Base-by-base conservation (phyloP, 2,888 invertebrate species). In the Cacoxenus indagator region DNA sequence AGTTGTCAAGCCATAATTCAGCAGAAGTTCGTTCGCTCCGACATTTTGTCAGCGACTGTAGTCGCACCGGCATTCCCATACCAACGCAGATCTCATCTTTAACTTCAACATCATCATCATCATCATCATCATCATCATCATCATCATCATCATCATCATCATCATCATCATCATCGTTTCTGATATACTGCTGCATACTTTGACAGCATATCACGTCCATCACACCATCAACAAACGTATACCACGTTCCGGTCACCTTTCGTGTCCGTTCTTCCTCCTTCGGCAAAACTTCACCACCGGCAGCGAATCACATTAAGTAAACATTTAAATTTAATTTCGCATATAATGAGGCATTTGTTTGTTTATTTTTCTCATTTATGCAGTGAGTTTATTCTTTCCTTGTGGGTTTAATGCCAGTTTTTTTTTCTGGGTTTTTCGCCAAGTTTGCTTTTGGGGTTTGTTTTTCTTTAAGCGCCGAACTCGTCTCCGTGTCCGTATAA, bases 291-390 rank as follows among this genome's bases (percentile, higher is more conserved):
- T 71, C 64, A 69, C 69, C 72, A 67, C 67, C 76, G 64, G 46
- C 24, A 73, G 70, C 73, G 73, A 81, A 81, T 79, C 77, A 78
- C 82, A 81, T 81, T 82, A 86, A 84, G 79, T 76, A 85, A 85
- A 85, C 86, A 85, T 84, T 84, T 81, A 82, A 83, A 85, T 84
- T 85, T 84, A 86, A 85, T 85, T 85, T 85, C 82, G 84, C 83
- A 82, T 85, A 81, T 85, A 85, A 85, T 85, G 84, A 84, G 79
- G 76, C 78, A 78, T 81, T 80, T 82, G 84, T 83, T 86, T 79
- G 75, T 78, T 82, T 78, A 70, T 77, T 82, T 81, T 79, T 77
- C 74, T 69, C 71, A 73, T 70, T 78, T 76, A 71, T 57, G 29
- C 17, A n/a, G 26, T 26, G 5, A 43, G 43, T 61, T 31, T 43